These are phyloP conservation scores for Apis dorsata DNA, from an alignment of 1,140 invertebrate genomes.

Conservation along the genomic window DNA sequence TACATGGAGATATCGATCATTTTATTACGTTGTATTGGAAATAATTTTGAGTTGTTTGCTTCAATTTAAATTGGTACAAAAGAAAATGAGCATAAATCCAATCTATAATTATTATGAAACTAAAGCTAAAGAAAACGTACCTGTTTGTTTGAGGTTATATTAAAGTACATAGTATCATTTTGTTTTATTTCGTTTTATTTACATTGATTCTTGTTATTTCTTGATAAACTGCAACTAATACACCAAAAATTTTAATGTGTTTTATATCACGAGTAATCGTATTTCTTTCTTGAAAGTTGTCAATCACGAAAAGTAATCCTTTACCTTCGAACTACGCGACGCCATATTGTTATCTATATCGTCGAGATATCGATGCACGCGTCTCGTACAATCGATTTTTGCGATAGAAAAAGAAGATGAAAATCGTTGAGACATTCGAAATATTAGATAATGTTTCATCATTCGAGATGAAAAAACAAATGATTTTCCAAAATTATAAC, in stretches of 20 bases:
- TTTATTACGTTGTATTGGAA: not conserved
- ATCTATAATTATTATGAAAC: no score
- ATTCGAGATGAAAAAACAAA: slow-evolving; percentile 4
- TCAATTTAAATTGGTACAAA: no score
- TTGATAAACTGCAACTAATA: not conserved
- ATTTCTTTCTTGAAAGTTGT: not conserved
- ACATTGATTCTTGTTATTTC: not conserved
- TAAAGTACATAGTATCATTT: no score
- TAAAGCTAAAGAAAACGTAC: no score
- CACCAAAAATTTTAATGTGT: no score
- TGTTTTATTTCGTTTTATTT: not conserved
- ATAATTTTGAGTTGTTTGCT: no score
- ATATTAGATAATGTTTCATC: not conserved
- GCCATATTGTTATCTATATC: not conserved
- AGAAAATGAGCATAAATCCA: no score
- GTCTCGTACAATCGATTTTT: not conserved
- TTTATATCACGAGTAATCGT: no score
- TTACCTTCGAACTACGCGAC: slow-evolving; percentile 15
- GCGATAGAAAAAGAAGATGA: not conserved
- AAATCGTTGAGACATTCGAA: slow-evolving; percentile 10
- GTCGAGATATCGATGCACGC: not conserved
- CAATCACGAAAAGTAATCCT: not conserved
- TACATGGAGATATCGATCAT: not conserved
- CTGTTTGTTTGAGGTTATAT: no score
- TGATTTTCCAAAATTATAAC: slow-evolving; percentile 16